Percentiles rank a stretch among this genome's conserved stretches.
These are phyloP conservation scores for Ploceus nigricollis DNA, from an alignment of 2,113 vertebrate genomes.

Conservation along the genomic window DNA sequence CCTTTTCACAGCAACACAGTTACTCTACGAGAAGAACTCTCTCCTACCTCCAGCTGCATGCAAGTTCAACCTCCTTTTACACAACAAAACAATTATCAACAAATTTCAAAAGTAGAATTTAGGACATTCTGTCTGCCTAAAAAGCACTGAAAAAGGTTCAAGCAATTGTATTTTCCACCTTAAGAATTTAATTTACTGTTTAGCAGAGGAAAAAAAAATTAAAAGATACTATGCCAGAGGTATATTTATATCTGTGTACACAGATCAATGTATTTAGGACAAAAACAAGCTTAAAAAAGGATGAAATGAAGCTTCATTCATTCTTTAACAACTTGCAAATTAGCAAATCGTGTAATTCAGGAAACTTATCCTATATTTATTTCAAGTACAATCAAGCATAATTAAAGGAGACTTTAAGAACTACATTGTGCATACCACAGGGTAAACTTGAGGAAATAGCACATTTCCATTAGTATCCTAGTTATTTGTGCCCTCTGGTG, in stretches of 20 bases:
- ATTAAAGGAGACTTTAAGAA: neutral
- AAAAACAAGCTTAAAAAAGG: neutral
- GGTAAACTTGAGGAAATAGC: neutral
- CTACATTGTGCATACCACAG: neutral
- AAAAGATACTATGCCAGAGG: neutral
- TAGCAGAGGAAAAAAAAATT: neutral
- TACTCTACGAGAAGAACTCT: neutral
- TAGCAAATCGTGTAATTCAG: fast-evolving
- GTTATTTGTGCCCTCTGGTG: slow-evolving; percentile 62
- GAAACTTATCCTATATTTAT: neutral
- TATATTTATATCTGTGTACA: neutral
- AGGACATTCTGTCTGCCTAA: neutral
- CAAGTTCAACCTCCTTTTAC: neutral
- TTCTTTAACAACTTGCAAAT: neutral
- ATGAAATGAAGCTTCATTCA: neutral
- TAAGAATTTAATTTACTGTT: neutral
- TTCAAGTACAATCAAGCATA: neutral
- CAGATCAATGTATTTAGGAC: neutral
- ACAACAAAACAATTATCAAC: neutral
- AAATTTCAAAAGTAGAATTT: neutral
- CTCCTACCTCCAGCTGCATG: neutral
- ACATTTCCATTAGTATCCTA: neutral
- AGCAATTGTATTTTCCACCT: neutral
- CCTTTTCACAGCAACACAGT: neutral
- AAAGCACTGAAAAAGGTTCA: neutral